A percentile compares a stretch with the other conserved stretches of the same genome.
These are phyloP conservation scores for Sardinella longiceps DNA, from an alignment of 2,797 vertebrate species.

Conservation along the genomic window DNA sequence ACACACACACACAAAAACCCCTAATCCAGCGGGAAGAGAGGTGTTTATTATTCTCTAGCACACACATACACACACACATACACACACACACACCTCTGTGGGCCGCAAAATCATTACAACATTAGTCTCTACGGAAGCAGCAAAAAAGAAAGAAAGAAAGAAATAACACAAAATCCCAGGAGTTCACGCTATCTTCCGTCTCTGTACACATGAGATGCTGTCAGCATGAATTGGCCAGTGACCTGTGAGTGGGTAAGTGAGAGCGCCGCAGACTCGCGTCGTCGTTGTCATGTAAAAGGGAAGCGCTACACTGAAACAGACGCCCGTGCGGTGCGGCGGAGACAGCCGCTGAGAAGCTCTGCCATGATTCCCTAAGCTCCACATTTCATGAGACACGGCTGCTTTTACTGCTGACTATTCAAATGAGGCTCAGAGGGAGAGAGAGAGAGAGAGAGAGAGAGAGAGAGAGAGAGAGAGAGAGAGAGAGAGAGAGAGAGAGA, in stretches of 20 bases:
- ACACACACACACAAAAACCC: not conserved
- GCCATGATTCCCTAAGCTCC: not conserved
- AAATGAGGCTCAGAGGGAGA: not conserved
- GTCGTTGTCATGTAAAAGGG: not conserved
- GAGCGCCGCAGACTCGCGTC: not conserved
- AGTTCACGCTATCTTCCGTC: not conserved
- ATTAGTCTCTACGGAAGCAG: not conserved
- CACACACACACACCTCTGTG: not conserved
- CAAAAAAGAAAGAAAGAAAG: not conserved
- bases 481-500: not conserved
- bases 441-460: not conserved
- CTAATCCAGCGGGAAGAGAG: not conserved
- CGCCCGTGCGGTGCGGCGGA: not conserved
- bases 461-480: not conserved
- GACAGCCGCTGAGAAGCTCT: not conserved
- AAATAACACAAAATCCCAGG: not conserved
- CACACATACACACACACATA: no score
- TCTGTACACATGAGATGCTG: not conserved
- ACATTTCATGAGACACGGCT: not conserved
- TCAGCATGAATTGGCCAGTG: not conserved
- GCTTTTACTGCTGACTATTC: slow-evolving; percentile 14
- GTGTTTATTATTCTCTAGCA: not conserved
- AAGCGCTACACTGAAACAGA: slow-evolving; percentile 14
- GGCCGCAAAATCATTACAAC: not conserved
- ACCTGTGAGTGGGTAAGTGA: not conserved